A percentile compares a stretch with the other conserved stretches of the same genome.
phyloP scores from a whole-genome alignment of 2,113 vertebrate species.

The Macaca mulatta region DNA sequence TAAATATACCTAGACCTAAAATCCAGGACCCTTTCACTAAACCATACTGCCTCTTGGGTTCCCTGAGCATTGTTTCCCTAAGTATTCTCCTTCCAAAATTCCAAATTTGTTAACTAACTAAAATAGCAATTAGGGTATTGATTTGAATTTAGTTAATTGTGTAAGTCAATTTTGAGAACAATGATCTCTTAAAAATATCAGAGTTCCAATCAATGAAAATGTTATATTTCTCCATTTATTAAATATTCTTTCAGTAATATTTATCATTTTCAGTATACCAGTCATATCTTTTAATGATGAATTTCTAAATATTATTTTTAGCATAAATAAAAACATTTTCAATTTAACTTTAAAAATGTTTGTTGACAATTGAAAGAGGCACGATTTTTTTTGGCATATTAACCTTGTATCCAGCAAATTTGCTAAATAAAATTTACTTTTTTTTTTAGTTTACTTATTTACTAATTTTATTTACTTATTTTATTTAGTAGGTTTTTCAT shows the following conservation, averaged over 20 bases:
- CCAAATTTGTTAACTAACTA: neutral
- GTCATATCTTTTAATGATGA: neutral
- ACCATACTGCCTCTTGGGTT: neutral
- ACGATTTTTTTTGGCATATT: neutral
- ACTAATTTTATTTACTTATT: too few species aligned
- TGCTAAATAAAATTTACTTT: neutral
- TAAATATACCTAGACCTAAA: neutral
- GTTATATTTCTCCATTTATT: neutral
- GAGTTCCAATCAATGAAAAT: neutral
- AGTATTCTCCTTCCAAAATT: neutral
- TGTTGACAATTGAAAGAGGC: neutral
- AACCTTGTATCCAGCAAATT: neutral
- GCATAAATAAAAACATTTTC: neutral
- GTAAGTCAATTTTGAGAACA: neutral
- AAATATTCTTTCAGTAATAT: neutral
- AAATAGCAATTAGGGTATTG: neutral
- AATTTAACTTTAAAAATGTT: neutral
- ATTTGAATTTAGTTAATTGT: neutral
- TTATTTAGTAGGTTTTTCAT: neutral
- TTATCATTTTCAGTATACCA: neutral
- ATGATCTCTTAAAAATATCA: neutral
- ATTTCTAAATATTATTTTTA: neutral
- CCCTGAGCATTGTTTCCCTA: neutral
- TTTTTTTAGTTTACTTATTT: too few species aligned
- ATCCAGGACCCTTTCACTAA: neutral